Evolutionary conservation across 2,888 invertebrate species (phyloP).

Genomic region (Acleris literana): DNA sequence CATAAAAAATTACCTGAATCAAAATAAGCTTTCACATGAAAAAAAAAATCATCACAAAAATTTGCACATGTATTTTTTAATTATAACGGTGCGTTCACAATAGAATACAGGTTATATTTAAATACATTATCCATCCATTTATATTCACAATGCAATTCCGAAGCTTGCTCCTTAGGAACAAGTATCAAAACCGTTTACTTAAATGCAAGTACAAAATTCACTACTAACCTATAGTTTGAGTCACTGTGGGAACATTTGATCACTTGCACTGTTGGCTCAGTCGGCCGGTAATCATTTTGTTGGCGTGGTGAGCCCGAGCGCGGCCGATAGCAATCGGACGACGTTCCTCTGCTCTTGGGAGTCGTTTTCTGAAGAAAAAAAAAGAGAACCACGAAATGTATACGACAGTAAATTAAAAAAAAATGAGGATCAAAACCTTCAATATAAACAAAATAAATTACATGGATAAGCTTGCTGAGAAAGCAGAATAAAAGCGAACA

Average conservation of each 20-base stretch:
- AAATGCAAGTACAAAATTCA: constrained; percentile 30
- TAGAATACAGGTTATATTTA: constrained; percentile 1
- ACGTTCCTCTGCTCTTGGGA: constrained; percentile 90
- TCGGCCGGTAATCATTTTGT: constrained; percentile 64
- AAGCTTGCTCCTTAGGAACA: not conserved
- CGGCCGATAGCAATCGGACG: constrained; percentile 90
- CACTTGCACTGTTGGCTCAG: constrained; percentile 15
- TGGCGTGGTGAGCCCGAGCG: constrained; percentile 85
- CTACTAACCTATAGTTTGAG: constrained; percentile 22
- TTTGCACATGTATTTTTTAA: not conserved
- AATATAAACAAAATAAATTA: too few species aligned
- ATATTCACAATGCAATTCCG: constrained; percentile 9
- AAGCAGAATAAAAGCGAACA: too few species aligned
- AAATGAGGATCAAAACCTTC: too few species aligned
- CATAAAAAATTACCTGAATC: too few species aligned
- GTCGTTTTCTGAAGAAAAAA: constrained; percentile 84
- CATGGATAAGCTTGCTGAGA: too few species aligned
- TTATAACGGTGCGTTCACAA: not conserved
- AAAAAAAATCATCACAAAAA: too few species aligned
- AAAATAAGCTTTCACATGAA: too few species aligned
- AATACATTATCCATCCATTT: constrained; percentile 7
- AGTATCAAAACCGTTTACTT: not conserved
- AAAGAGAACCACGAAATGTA: too few species aligned
- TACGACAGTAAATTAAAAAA: too few species aligned
- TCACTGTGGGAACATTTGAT: constrained; percentile 8